Base-by-base conservation (phyloP, 2,797 vertebrate species). In the Anniella stebbinsi region DNA sequence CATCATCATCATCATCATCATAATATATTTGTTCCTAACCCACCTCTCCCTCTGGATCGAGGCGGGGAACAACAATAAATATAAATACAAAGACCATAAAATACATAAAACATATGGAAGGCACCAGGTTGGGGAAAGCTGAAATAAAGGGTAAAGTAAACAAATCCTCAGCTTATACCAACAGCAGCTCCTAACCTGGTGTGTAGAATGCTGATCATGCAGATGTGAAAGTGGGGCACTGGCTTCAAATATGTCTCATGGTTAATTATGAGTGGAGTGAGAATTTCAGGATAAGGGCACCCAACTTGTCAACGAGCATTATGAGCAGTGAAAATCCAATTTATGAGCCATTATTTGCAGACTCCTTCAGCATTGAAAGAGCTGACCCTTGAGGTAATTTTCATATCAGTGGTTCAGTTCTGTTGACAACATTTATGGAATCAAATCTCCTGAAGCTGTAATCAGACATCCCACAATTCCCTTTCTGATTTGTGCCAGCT, bases 401-500 rank as follows among this genome's bases (percentile, higher is more conserved):
- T 69, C 45, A 28, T 25, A 28, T 17, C 41, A 48, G 36, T 84
- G 80, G 28, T 17, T 83, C 25, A 41, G 28, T 70, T 87, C 60
- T 87, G 38, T 73, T 69, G 60, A 69, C 21, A 63, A 4, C 0
- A 4, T n/a, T 45, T 60, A 48, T 60, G 48, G 41, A 48, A 84
- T 72, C 36, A 72, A 78, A 70, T 63, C 54, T 36, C 82, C 48
- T 25, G 10, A 78, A 66, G 60, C 88, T 87, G 73, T 2, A 80
- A n/a, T 30, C 69, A 85, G 21, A 28, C 33, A 36, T 85, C 33
- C 51, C 18, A 73, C 36, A 11, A 5, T n/a, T 48, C 12, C 4
- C 10, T 1, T 90, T 91, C n/a, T 89, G 75, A 72, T 72, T 23
- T 51, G 28, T 86, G 76, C 23, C 3, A 91, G 38, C 10, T 41